Conservation (phyloP, 64 coral and sea anemone species). For the Stichodactyla helianthus region DNA sequence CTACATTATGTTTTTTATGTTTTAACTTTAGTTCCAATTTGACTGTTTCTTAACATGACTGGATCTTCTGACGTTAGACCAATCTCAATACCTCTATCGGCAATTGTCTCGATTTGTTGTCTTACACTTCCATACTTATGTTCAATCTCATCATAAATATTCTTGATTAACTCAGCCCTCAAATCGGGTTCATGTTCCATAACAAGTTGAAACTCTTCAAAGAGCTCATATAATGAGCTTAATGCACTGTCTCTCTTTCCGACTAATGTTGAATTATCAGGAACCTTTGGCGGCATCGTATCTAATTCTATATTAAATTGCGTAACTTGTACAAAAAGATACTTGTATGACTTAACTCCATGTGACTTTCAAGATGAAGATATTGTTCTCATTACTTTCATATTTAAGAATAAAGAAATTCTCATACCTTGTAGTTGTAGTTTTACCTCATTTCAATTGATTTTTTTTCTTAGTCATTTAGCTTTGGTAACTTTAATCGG, state of each 20-base stretch:
- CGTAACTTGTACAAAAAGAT: conserved; percentile 4
- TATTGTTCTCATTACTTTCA: too few relatives aligned
- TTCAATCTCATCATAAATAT: conserved; percentile 4
- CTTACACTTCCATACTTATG: not conserved
- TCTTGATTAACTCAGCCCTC: not conserved
- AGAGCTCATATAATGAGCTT: conserved; percentile 42
- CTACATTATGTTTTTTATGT: not conserved
- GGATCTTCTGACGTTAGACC: not conserved
- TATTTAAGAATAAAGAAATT: too few relatives aligned
- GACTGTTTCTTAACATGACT: not conserved
- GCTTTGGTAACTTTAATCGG: too few relatives aligned
- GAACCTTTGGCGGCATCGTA: not conserved
- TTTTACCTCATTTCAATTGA: too few relatives aligned
- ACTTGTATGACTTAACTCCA: too few relatives aligned
- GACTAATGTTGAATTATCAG: too few relatives aligned
- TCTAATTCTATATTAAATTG: too few relatives aligned
- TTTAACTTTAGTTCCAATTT: not conserved
- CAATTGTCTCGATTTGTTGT: not conserved
- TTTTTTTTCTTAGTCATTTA: too few relatives aligned
- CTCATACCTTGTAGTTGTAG: too few relatives aligned
- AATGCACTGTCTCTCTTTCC: too few relatives aligned
- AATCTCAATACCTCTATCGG: not conserved
- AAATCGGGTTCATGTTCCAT: conserved; percentile 23
- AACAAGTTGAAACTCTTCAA: conserved; percentile 78
- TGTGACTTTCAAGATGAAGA: too few relatives aligned